Percentiles rank a stretch among this genome's conserved stretches.
Evolutionary conservation across 2,113 vertebrate genomes (phyloP).

Genomic region (Hipposideros armiger): DNA sequence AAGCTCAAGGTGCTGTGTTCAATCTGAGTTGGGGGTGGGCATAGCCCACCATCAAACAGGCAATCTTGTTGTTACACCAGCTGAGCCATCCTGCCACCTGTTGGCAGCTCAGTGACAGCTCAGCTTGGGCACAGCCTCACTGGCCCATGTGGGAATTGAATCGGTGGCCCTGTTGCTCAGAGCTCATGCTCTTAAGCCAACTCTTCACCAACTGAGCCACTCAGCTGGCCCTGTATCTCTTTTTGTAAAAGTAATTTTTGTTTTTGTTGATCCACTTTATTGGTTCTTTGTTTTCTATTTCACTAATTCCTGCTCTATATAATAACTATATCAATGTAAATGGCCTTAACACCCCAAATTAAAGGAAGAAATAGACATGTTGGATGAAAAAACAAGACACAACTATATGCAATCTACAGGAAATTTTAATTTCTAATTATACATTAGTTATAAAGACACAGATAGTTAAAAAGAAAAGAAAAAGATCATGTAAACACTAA

Average conservation of each 20-base stretch:
- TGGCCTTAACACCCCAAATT: background rate
- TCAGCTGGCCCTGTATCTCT: background rate
- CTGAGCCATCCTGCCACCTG: no score
- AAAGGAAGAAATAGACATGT: background rate
- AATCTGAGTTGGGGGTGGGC: no score
- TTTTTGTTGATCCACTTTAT: background rate
- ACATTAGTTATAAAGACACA: background rate
- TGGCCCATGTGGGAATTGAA: no score
- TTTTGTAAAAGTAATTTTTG: slow-evolving; percentile 28
- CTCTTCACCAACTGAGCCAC: no score
- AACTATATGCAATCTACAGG: background rate
- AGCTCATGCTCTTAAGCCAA: no score
- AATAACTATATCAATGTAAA: background rate
- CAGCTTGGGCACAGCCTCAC: no score
- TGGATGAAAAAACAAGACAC: slow-evolving; percentile 26
- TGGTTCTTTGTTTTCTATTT: slow-evolving; percentile 36
- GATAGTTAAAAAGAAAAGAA: background rate
- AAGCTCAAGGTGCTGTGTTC: no score
- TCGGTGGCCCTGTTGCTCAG: no score
- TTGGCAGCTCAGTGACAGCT: no score
- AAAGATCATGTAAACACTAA: background rate
- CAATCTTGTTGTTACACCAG: no score
- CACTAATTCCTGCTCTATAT: background rate
- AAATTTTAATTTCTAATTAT: slow-evolving; percentile 28
- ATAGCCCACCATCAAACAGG: no score